Conservation (phyloP, 2,113 vertebrate species). For the Manacus vitellinus region DNA sequence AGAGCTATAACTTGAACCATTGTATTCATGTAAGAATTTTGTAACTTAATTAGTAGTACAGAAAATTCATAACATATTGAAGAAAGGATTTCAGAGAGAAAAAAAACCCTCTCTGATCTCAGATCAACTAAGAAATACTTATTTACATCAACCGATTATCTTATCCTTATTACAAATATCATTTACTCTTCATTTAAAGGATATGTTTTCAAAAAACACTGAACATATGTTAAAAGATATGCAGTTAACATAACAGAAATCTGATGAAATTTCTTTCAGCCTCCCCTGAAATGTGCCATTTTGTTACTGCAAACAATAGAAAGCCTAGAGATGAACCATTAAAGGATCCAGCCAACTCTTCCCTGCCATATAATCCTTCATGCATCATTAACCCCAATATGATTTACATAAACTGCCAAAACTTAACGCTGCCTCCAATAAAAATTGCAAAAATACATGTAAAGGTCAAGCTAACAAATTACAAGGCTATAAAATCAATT, state of each 20-base stretch:
- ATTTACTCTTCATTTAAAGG: background rate
- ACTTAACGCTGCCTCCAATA: background rate
- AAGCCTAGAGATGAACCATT: background rate
- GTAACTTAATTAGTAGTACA: background rate
- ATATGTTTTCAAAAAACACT: background rate
- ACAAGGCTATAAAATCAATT: conserved; percentile 15
- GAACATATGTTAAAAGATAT: background rate
- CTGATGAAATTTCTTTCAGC: background rate
- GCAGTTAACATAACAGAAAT: background rate
- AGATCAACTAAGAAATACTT: background rate
- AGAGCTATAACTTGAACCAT: background rate
- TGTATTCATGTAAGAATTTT: background rate
- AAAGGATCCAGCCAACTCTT: background rate
- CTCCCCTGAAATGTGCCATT: background rate
- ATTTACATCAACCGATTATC: background rate
- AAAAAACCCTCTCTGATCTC: background rate
- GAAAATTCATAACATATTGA: background rate
- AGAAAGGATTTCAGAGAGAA: background rate
- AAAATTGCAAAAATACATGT: conserved; percentile 10
- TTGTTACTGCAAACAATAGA: background rate
- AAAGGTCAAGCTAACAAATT: conserved; percentile 56
- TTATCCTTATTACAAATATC: background rate
- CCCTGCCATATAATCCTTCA: background rate
- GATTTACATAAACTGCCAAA: conserved; percentile 36
- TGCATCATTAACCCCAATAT: conserved; percentile 14